These are phyloP conservation scores for Tubiluchus corallicola DNA, from an alignment of 2,888 invertebrate species.

Conservation along the genomic window DNA sequence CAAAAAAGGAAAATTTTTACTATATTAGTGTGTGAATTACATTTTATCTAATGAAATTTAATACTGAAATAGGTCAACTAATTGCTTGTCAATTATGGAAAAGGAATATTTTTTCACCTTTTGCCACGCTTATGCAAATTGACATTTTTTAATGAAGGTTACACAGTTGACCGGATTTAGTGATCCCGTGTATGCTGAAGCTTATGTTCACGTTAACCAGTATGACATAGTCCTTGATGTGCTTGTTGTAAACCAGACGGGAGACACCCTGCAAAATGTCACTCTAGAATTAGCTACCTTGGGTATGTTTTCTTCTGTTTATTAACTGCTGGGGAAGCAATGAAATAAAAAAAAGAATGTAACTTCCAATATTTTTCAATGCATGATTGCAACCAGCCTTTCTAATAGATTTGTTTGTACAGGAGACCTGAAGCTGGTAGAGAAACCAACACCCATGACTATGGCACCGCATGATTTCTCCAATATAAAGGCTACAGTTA, in stretches of 20 bases:
- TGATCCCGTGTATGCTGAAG: conserved; percentile 97
- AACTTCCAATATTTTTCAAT: no score
- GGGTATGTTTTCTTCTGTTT: conserved; percentile 27
- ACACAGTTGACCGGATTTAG: conserved; percentile 96
- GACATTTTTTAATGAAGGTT: conserved; percentile 32
- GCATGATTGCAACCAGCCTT: no score
- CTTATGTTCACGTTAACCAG: conserved; percentile 39
- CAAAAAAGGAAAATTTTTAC: no score
- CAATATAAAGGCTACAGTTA: conserved; percentile 93
- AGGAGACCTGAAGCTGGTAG: conserved; percentile 90
- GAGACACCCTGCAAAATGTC: conserved; percentile 92
- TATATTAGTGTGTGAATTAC: no score
- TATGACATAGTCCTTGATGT: conserved; percentile 97
- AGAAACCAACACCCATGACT: conserved; percentile 86
- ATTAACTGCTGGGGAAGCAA: not conserved
- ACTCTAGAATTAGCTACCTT: conserved; percentile 91
- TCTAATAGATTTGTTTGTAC: no score
- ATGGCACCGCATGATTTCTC: conserved; percentile 92
- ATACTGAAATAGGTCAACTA: no score
- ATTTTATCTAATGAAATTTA: no score
- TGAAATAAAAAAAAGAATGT: no score
- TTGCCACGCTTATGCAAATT: no score
- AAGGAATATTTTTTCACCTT: no score
- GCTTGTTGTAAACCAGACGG: conserved; percentile 91
- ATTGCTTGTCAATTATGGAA: no score